These are phyloP conservation scores for Perognathus longimembris DNA, from an alignment of 2,113 vertebrate genomes.

Conservation along the genomic window DNA sequence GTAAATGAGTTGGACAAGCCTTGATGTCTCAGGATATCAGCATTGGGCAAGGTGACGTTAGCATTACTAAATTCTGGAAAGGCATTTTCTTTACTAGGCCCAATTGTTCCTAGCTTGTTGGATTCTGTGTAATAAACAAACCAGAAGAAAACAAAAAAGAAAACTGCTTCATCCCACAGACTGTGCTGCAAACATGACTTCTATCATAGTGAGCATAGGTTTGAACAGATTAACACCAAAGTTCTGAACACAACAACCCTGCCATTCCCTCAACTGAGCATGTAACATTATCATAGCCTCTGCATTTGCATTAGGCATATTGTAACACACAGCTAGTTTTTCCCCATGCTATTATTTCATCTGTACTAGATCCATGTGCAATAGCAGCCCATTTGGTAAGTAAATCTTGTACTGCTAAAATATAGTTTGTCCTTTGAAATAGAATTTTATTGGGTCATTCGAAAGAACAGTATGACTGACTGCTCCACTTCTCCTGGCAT, in stretches of 20 bases:
- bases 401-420: not conserved
- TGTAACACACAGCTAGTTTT: not conserved
- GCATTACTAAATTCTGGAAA: constrained; percentile 21
- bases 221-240: not conserved
- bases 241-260: not conserved
- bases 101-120: not conserved
- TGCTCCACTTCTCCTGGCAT: not conserved
- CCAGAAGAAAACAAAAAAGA: not conserved
- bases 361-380: constrained; percentile 14
- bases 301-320: not conserved
- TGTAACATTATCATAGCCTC: not conserved
- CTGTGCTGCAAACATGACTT: not conserved
- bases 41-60: not conserved
- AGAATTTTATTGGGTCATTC: constrained; percentile 39
- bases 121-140: not conserved
- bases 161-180: not conserved
- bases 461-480: not conserved
- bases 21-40: not conserved
- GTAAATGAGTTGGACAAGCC: constrained; percentile 2
- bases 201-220: not conserved
- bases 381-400: not conserved
- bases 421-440: constrained; percentile 3
- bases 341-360: constrained; percentile 29
- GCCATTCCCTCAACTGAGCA: not conserved
- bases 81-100: not conserved